Evolutionary conservation across 2,888 invertebrate species (phyloP).

Genomic region (Antitype chi): DNA sequence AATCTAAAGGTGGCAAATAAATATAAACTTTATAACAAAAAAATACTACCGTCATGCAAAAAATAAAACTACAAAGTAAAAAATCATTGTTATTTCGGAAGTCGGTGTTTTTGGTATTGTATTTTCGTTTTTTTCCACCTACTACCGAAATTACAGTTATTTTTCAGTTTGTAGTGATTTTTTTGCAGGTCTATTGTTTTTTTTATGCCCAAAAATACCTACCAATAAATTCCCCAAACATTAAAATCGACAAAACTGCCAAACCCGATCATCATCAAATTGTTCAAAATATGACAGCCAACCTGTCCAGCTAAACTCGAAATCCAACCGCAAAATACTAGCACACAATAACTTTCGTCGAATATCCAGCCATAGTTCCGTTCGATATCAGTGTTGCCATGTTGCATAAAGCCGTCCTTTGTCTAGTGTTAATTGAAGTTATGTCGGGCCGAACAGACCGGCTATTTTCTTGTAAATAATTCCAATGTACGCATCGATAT

Average conservation of each 20-base stretch:
- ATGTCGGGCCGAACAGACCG: conserved; percentile 61
- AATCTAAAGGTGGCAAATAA: too few relatives aligned
- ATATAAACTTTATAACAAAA: too few relatives aligned
- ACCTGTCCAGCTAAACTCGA: neutral
- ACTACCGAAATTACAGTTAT: too few relatives aligned
- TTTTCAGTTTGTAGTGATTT: too few relatives aligned
- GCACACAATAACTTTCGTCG: conserved; percentile 22
- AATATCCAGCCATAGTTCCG: conserved; percentile 12
- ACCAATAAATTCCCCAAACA: neutral
- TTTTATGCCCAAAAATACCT: neutral
- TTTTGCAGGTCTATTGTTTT: too few relatives aligned
- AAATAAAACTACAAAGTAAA: too few relatives aligned
- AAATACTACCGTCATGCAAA: too few relatives aligned
- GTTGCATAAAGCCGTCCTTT: conserved; percentile 69
- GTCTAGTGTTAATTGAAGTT: conserved; percentile 77
- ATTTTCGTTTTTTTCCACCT: too few relatives aligned
- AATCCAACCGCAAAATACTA: conserved; percentile 19
- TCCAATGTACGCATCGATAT: conserved; percentile 57
- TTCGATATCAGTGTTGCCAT: conserved; percentile 52
- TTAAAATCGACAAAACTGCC: neutral
- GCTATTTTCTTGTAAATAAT: conserved; percentile 74
- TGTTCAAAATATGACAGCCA: neutral
- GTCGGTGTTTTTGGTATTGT: too few relatives aligned
- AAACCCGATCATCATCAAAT: neutral
- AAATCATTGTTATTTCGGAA: too few relatives aligned